Base-by-base conservation (phyloP, 2,113 vertebrate species). In the Tachysurus vachellii region DNA sequence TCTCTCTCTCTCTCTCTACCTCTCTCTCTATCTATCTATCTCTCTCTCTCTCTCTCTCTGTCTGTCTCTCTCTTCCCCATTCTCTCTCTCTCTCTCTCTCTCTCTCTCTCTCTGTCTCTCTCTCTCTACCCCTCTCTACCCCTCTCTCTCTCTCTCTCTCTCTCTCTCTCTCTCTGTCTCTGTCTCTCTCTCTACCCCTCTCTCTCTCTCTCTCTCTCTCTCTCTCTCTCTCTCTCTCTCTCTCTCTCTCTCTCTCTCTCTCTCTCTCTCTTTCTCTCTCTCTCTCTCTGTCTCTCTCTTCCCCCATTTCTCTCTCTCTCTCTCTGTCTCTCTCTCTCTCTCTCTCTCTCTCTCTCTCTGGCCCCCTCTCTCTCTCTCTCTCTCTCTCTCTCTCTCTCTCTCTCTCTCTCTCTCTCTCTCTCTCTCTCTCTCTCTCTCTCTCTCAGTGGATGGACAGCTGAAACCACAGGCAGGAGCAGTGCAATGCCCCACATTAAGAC, bases 401-500 rank as follows among this genome's bases (percentile, higher is more conserved):
- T 11, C n/a, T 66, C 19, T 61, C 0, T 64, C 62, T 64, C 1
- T n/a, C 61, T 64, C 23, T n/a, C 23, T n/a, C 26, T 1, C 56
- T 70, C 50, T 61, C 28, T 83, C 10, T 42, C 54, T 42, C 54
- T 9, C 36, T 28, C 75, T 80, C 23, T 64, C 53, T 53, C 23
- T 57, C 36, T 81, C 83, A 99, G 98, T 89, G 95, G 95, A 61
- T 99, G 98, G 98, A 96, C 95, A 26, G 97, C 98, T 0, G 94
- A 97, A 88, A 88, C 94, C 0, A 97, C 97, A 0, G 98, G 98
- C 64, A 95, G 98, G 68, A 99, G 95, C 93, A 95, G 91, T 0
- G 98, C 98, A 21, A 98, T 99, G 92, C 98, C 98, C 21, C 98
- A 99, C 90, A 99, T 99, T 88, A 99, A 99, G 93, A 99, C 97